These are phyloP conservation scores for Balaenoptera acutorostrata DNA, from an alignment of 2,113 vertebrate genomes.

Conservation along the genomic window DNA sequence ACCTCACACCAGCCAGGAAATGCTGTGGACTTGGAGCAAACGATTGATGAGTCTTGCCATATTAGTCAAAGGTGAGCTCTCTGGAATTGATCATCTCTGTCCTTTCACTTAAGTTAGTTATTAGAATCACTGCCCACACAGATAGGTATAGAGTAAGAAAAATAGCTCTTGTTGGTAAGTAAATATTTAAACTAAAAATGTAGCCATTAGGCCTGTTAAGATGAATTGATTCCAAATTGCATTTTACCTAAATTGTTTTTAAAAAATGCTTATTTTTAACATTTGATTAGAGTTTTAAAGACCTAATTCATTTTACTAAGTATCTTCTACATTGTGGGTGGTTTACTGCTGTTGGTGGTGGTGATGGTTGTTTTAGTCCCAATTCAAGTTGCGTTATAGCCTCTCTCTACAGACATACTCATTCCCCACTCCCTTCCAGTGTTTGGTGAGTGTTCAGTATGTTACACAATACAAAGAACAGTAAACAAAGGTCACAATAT, in stretches of 20 bases:
- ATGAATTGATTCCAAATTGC: neutral
- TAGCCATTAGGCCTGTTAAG: neutral
- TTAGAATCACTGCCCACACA: neutral
- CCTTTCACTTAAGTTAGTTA: neutral
- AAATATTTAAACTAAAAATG: constrained; percentile 22
- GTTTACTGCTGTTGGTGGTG: neutral
- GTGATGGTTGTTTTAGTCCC: neutral
- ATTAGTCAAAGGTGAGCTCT: neutral
- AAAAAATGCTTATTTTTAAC: neutral
- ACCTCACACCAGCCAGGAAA: neutral
- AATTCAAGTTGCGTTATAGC: neutral
- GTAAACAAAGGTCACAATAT: neutral
- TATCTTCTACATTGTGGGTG: neutral
- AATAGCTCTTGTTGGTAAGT: constrained; percentile 15
- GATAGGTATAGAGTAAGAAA: neutral
- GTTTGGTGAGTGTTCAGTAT: neutral
- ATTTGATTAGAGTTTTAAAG: constrained; percentile 25
- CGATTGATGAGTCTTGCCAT: neutral
- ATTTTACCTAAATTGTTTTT: neutral
- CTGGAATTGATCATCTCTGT: neutral
- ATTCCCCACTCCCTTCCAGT: neutral
- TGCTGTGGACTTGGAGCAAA: neutral
- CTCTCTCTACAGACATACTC: neutral
- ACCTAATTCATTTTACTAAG: neutral
- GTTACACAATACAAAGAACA: neutral